phyloP scores from a whole-genome alignment of 1,140 invertebrate genomes.

The Caenorhabditis brenneri region DNA sequence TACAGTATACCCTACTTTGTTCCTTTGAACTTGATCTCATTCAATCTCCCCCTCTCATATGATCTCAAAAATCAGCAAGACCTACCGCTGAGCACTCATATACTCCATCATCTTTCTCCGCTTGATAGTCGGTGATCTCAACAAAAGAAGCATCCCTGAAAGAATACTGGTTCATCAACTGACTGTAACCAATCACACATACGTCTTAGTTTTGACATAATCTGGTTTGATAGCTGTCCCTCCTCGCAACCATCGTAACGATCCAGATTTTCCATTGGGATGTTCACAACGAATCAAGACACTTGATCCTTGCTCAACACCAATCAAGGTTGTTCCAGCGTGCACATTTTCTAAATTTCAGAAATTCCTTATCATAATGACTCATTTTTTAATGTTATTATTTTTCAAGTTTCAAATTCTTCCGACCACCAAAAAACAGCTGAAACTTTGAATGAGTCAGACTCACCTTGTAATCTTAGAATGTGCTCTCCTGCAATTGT shows the following conservation, averaged over 20 bases:
- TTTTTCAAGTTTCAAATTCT: not conserved
- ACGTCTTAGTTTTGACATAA: conserved; percentile 13
- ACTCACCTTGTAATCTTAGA: conserved; percentile 25
- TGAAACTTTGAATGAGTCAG: not conserved
- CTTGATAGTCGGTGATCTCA: conserved; percentile 12
- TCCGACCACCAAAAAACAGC: not conserved
- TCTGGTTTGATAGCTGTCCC: not conserved
- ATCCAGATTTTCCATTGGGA: not conserved
- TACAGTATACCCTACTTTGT: too few species aligned
- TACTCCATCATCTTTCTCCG: conserved; percentile 31
- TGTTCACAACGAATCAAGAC: conserved; percentile 20
- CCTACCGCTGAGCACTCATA: conserved; percentile 45
- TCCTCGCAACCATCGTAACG: conserved; percentile 28
- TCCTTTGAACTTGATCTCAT: too few species aligned
- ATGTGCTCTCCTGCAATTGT: conserved; percentile 17
- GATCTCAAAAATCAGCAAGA: not conserved
- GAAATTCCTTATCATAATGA: not conserved
- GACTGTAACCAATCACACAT: not conserved
- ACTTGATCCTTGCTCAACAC: conserved; percentile 10
- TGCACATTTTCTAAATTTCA: not conserved
- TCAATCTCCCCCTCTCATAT: too few species aligned
- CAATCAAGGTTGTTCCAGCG: not conserved
- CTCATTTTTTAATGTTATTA: not conserved
- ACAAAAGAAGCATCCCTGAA: conserved; percentile 22
- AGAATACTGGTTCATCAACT: not conserved